Evolutionary conservation across 2,113 vertebrate species (phyloP).

Genomic region (Tretioscincus oriximinensis): DNA sequence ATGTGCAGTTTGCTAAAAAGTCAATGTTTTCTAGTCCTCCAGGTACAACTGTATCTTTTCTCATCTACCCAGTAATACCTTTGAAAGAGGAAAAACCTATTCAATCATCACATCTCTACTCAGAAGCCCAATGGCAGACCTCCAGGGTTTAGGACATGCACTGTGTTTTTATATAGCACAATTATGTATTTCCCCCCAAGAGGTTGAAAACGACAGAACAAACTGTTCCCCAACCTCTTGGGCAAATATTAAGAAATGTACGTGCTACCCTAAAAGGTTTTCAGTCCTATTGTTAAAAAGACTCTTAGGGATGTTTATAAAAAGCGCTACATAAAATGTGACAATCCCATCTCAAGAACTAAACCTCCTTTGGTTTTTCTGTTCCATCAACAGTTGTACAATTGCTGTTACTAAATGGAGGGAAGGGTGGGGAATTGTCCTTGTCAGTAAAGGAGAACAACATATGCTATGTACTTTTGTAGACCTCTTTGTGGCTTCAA

Average conservation of each 20-base stretch:
- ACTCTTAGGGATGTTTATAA: conserved; percentile 41
- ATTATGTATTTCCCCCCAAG: conserved; percentile 64
- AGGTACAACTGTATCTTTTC: conserved; percentile 45
- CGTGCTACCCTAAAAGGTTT: conserved; percentile 58
- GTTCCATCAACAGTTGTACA: background rate
- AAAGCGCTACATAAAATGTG: conserved; percentile 38
- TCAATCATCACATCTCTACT: conserved; percentile 63
- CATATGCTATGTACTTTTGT: background rate
- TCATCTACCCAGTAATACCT: conserved; percentile 62
- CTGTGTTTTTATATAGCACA: conserved; percentile 72
- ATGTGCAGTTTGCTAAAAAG: conserved; percentile 49
- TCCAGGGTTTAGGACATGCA: conserved; percentile 55
- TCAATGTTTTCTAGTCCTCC: conserved; percentile 55
- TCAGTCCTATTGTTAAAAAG: conserved; percentile 64
- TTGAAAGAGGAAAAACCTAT: conserved; percentile 47
- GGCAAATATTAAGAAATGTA: conserved; percentile 61
- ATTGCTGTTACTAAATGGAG: conserved; percentile 23
- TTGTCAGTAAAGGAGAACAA: background rate
- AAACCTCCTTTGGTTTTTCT: background rate
- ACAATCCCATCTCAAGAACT: background rate
- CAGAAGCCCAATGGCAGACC: conserved; percentile 64
- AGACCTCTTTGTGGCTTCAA: background rate
- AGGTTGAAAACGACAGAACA: conserved; percentile 62
- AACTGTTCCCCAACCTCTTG: conserved; percentile 64
- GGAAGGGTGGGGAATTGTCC: background rate